These are phyloP conservation scores for Drosophila stalkeri DNA, from an alignment of 2,888 invertebrate species.

Conservation along the genomic window DNA sequence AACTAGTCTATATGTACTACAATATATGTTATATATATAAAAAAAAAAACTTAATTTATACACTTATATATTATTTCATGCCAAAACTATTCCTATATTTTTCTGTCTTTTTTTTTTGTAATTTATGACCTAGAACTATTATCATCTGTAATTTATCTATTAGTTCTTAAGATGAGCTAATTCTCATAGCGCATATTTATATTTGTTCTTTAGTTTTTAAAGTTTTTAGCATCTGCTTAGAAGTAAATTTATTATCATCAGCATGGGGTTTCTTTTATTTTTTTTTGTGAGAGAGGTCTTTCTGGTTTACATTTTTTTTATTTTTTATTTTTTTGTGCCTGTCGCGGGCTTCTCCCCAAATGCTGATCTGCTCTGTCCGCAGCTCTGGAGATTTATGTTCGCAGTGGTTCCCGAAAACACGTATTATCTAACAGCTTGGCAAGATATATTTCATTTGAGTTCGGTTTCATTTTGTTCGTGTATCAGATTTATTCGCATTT, in stretches of 20 bases:
- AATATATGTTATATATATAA: background rate
- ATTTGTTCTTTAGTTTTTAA: constrained; percentile 18
- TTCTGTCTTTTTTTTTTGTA: background rate
- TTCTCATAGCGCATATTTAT: constrained; percentile 2
- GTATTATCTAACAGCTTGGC: constrained; percentile 60
- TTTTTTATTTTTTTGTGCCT: constrained; percentile 16
- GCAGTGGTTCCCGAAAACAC: constrained; percentile 61
- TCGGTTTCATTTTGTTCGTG: constrained; percentile 49
- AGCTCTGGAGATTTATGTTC: constrained; percentile 70
- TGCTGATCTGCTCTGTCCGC: constrained; percentile 53
- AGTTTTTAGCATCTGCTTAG: constrained; percentile 6
- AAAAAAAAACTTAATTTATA: too few species aligned
- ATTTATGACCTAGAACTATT: background rate
- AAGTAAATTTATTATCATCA: constrained; percentile 52
- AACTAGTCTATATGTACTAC: background rate
- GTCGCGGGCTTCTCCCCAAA: constrained; percentile 10
- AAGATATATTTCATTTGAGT: constrained; percentile 22
- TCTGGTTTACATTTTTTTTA: constrained; percentile 1
- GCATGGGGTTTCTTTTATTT: constrained; percentile 23
- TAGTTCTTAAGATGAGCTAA: constrained; percentile 6
- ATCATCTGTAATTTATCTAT: background rate
- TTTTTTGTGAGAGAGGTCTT: background rate
- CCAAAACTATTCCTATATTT: background rate
- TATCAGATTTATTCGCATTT: constrained; percentile 32
- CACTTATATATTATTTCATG: background rate